A percentile compares a stretch with the other conserved stretches of the same genome.
Conservation (phyloP, 2,797 vertebrate species). For the Thripadectes ignobilis region DNA sequence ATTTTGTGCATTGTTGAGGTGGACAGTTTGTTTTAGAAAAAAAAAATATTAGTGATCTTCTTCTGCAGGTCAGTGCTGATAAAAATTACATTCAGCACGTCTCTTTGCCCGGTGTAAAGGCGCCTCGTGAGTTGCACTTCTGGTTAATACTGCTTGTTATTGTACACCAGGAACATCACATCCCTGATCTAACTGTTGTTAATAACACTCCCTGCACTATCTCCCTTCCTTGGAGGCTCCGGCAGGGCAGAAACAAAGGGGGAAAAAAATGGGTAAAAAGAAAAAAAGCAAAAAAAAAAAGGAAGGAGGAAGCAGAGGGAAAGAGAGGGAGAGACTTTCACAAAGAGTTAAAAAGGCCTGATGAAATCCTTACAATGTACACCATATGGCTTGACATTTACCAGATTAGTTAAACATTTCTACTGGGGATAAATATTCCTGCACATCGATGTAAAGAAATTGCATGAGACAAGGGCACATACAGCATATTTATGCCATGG, state of each 20-base stretch:
- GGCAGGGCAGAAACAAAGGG: slow-evolving; percentile 34
- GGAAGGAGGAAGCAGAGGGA: background rate
- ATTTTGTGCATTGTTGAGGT: slow-evolving; percentile 28
- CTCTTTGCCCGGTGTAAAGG: background rate
- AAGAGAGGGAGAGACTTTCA: slow-evolving; percentile 59
- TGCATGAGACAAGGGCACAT: slow-evolving; percentile 76
- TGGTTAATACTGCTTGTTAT: slow-evolving; percentile 26
- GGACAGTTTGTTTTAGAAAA: slow-evolving; percentile 22
- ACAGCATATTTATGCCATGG: slow-evolving; percentile 70
- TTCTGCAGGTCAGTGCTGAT: slow-evolving; percentile 38
- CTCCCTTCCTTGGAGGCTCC: slow-evolving; percentile 9
- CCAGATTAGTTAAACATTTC: slow-evolving; percentile 85
- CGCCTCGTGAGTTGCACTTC: background rate
- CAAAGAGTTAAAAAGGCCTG: slow-evolving; percentile 78
- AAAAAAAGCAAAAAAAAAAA: background rate
- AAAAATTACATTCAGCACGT: background rate
- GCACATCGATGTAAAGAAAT: slow-evolving; percentile 78
- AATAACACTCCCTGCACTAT: background rate
- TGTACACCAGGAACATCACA: background rate
- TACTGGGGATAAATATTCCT: slow-evolving; percentile 80
- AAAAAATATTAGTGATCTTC: slow-evolving; percentile 4
- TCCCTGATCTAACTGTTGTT: background rate
- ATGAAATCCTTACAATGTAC: slow-evolving; percentile 79
- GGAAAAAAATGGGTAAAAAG: background rate
- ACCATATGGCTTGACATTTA: slow-evolving; percentile 84